Evolutionary conservation across 2,888 invertebrate species (phyloP).

Genomic region (Euplexia lucipara): DNA sequence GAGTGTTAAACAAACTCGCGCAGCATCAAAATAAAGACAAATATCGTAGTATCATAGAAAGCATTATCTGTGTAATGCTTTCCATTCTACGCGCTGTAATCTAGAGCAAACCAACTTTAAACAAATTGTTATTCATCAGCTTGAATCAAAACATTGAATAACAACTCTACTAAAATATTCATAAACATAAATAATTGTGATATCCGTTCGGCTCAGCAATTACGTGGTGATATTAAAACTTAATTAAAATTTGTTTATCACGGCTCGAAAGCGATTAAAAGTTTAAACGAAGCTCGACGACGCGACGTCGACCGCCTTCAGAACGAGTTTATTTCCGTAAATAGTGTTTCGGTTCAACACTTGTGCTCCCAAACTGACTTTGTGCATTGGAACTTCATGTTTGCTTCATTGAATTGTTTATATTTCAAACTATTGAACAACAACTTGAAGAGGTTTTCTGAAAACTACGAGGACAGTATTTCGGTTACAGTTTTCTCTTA

Average conservation of each 20-base stretch:
- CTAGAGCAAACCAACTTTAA: constrained; percentile 16
- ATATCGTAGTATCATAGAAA: not conserved
- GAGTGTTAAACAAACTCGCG: not conserved
- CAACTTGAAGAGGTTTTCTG: not conserved
- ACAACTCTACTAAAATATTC: constrained; percentile 72
- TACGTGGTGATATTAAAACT: constrained; percentile 91
- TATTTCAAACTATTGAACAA: constrained; percentile 20
- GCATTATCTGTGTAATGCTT: not conserved
- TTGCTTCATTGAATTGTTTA: constrained; percentile 40
- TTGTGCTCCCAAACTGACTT: constrained; percentile 64
- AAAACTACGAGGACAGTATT: no score
- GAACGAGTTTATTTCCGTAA: constrained; percentile 86
- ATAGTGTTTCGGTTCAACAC: constrained; percentile 80
- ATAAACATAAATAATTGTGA: constrained; percentile 85
- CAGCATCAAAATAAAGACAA: not conserved
- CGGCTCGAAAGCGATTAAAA: constrained; percentile 90
- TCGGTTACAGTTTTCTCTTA: no score
- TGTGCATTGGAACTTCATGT: constrained; percentile 56
- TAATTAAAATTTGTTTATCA: constrained; percentile 91
- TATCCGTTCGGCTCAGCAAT: constrained; percentile 87
- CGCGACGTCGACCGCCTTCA: constrained; percentile 86
- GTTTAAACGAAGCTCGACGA: constrained; percentile 89
- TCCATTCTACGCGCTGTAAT: constrained; percentile 2
- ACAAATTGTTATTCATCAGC: constrained; percentile 50
- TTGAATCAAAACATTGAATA: constrained; percentile 43